Base-by-base conservation (phyloP, 1,140 invertebrate genomes). In the Drosophila varians region DNA sequence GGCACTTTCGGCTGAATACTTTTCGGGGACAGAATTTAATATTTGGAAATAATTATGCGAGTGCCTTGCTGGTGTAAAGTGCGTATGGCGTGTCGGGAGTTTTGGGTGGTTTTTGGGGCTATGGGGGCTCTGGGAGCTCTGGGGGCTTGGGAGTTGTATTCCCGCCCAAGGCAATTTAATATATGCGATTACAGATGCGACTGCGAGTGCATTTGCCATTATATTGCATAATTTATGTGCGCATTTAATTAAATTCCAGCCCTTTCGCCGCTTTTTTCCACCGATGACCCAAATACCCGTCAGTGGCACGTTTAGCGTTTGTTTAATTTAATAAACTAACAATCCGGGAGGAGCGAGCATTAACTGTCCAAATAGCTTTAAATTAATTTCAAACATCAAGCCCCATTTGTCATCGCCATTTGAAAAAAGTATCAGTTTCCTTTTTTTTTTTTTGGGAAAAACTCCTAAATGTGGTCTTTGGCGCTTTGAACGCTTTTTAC, bases 241-340 rank as follows among this genome's bases (percentile, higher is more conserved):
- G 64, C 65, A 82, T 86, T 87, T 86, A 86, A 86, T 86, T 86
- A 86, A 86, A 86, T 86, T 86, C 77, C 82, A 69, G 60, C 21
- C 70, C 65, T 84, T 73, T 73, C 49, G 58, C 69, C 60, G 66
- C 48, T 64, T 80, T 62, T 52, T 57, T 47, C 6, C 69, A 26
- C 56, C 11, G 40, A 19, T 80, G 80, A 84, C 80, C 76, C 72
- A 74, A 74, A 80, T 79, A 60, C 18, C 36, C 48, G 16, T 40
- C 65, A 68, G 31, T 57, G 74, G 31, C 70, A 54, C 47, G 18
- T 42, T 68, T 68, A 68, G 66, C 66, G 47, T 21, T 34, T 26
- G 58, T 70, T 65, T 75, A 72, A 84, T 84, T 86, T 69, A 62
- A 80, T 80, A 56, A 69, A 73, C 47, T 55, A 45, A 42, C 45